Base-by-base conservation (phyloP, 2,797 vertebrate genomes). In the Anguilla marmorata region DNA sequence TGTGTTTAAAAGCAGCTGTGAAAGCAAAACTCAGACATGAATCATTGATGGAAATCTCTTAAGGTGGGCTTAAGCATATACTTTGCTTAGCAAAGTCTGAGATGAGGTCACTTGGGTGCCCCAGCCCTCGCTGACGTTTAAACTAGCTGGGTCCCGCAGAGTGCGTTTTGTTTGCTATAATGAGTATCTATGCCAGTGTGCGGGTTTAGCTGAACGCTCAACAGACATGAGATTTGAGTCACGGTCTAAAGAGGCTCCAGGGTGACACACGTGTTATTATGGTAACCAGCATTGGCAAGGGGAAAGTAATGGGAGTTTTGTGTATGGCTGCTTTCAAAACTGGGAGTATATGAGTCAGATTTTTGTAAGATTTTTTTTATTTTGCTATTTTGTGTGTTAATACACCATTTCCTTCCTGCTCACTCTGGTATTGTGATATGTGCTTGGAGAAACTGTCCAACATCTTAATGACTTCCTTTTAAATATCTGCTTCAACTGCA, bases 51-150 rank as follows among this genome's bases (percentile, higher is more conserved):
- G 79, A 6, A 12, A 24, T 48, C 41, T 82, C 19, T 50, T 50
- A 48, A 82, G 79, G 41, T 82, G 8, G 79, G 45, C 79, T 50
- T 82, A 82, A 82, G 27, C 24, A n/a, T 48, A n/a, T 82, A 82
- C 79, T 48, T 82, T 50, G 1, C 45, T 48, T 21, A 1, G 79
- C n/a, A 21, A 24, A 50, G 79, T 82, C 79, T 82, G 79, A 8
- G 79, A 7, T 82, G 79, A 50, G 45, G 79, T 50, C 79, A 50
- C 79, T 3, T n/a, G 19, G 24, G 41, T 30, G 45, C 45, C 79
- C 24, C 41, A 50, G 41, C 24, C 3, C 79, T 48, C 41, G 45
- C 79, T 82, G 79, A 50, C 79, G n/a, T 12, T 82, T 41, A 45
- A 82, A 82, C 50, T 50, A 50, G 37, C 41, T 24, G 76, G 2